Base-by-base conservation (phyloP, 2,113 vertebrate species). In the Cynocephalus volans region DNA sequence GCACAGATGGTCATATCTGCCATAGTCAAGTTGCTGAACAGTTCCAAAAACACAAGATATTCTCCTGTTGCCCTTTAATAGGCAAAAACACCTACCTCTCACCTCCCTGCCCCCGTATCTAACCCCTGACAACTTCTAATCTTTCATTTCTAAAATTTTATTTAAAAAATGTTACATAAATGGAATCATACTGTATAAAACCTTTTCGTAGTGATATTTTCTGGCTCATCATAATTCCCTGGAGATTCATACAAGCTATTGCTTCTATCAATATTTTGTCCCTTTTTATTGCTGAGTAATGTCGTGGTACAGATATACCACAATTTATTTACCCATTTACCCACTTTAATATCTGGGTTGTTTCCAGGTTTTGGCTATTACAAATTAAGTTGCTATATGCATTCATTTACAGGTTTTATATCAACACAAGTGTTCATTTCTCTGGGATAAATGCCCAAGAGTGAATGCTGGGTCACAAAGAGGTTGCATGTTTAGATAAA, bases 131-230 rank as follows among this genome's bases (percentile, higher is more conserved):
- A 82, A 88, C 36, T 6, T 88, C 18, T 88, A 33, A 82, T 58
- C 14, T 48, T 86, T 33, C 26, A 72, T 86, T 91, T 79, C 54
- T 65, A 82, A 92, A 82, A 81, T 92, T 65, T 67, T 65, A 56
- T 64, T 77, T 95, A 14, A 91, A 91, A 95, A 95, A 64, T 75
- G 5, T 72, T 80, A 85, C 15, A 18, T 73, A 50, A 87, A 75
- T 50, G 50, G 17, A 87, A 75, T 87, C 23, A 56, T 54, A 88
- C 1, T 52, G 26, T 50, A 77, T 76, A n/a, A 23, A 75, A 65
- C 9, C n/a, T 77, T 79, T 76, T 72, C 41, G 10, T 75, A 26
- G 89, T 56, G 28, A n/a, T 80, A 21, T 36, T 76, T 83, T 52
- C 69, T 24, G 31, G 28, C 23, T 26, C 67, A 60, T 18, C 69